Evolutionary conservation across 2,797 vertebrate species (phyloP), one percentile per base, ranked within the genome.

Genomic region (Anguilla marmorata): DNA sequence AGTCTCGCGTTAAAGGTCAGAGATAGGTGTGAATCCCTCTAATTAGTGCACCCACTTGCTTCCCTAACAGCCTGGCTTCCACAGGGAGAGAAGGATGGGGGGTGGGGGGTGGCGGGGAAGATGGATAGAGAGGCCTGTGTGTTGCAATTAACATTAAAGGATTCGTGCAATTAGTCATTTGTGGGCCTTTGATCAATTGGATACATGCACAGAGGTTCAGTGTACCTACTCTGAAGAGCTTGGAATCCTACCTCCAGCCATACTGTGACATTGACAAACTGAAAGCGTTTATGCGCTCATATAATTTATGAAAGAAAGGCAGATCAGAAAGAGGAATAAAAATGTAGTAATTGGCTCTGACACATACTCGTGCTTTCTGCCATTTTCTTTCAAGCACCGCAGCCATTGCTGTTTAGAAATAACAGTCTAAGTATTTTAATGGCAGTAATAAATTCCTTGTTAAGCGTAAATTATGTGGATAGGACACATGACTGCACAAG

Each of bases 1-100:
- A 91, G 88, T 87, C 58, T 85, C 86, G 83, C 72, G 84, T 86
- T 87, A 91, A 91, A 91, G 91, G 92, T 91, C 88, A 91, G 82
- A 60, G 84, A 63, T 87, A 89, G 87, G 80, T 89, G 66, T 85
- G 74, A 89, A 86, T 86, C 85, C 66, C 87, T 85, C 89, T 91
- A 89, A 91, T 90, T 91, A 90, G 85, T 45, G 27, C 82, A 85
- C 84, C 86, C 89, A 5, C 9, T 21, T 84, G 66, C 52, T 27
- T 84, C 87, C 66, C 16, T 72, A 27, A 52, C 45, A 85, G 58
- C 79, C 24, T 82, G 45, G 79, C 41, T 30, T 82, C 79, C 45
- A n/a, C 45, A n/a, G 79, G n/a, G 74, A 63, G n/a, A 85, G 74
- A 87, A 12, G 86, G 88, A 72, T 24, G 85, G 80, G 63, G 37